phyloP scores from a whole-genome alignment of 2,888 invertebrate genomes.

The Ornithoptera alexandrae region DNA sequence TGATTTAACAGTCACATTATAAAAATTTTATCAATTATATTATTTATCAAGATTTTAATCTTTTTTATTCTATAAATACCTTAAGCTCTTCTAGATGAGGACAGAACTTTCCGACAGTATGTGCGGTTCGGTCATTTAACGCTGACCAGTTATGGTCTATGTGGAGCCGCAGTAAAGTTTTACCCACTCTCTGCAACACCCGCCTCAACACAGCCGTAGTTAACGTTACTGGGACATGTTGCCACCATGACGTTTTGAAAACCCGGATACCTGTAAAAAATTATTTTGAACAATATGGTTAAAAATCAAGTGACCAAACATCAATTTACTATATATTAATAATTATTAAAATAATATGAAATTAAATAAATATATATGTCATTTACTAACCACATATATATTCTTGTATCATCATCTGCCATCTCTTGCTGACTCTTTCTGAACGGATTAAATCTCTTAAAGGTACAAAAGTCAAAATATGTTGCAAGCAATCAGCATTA shows the following conservation, averaged over 20 bases:
- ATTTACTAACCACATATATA: conserved; percentile 40
- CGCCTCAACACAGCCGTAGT: conserved; percentile 75
- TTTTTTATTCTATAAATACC: conserved; percentile 39
- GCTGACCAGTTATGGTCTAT: conserved; percentile 71
- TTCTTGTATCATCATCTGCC: conserved; percentile 74
- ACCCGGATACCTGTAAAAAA: conserved; percentile 48
- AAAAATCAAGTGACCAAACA: no score
- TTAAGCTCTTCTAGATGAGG: conserved; percentile 77
- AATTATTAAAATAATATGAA: background rate
- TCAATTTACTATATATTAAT: background rate
- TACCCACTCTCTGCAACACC: conserved; percentile 73
- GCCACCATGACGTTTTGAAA: conserved; percentile 72
- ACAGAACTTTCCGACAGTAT: conserved; percentile 78
- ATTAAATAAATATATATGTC: background rate
- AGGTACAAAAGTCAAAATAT: conserved; percentile 74
- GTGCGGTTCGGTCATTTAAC: conserved; percentile 76
- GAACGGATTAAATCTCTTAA: conserved; percentile 75
- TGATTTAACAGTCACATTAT: background rate
- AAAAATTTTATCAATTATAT: background rate
- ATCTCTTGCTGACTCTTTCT: conserved; percentile 80
- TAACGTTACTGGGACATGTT: conserved; percentile 51
- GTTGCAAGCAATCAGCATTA: conserved; percentile 78
- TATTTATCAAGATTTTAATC: no score
- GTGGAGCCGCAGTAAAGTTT: conserved; percentile 67
- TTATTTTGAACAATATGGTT: background rate